phyloP scores from a whole-genome alignment of 2,888 invertebrate species.

The Microctonus aethiopoides region DNA sequence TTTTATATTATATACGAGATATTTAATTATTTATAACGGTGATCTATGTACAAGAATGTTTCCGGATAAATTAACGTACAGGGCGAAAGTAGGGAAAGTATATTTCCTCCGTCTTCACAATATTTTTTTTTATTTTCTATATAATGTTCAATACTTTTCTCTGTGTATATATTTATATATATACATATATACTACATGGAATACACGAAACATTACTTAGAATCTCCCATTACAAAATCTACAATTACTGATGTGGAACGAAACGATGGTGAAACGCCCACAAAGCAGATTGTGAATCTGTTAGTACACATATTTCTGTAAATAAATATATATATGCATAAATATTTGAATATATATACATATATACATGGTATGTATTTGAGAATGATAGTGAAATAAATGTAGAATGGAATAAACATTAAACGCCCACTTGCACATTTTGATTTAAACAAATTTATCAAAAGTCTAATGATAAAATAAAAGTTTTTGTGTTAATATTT shows the following conservation, averaged over 20 bases:
- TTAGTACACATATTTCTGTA: neutral
- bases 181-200: no score
- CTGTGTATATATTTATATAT: no score
- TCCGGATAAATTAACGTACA: constrained; percentile 22
- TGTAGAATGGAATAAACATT: neutral
- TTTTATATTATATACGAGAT: neutral
- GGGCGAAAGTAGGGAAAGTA: constrained; percentile 57
- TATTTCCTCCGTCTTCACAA: constrained; percentile 28
- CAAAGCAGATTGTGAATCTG: constrained; percentile 5
- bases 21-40: neutral
- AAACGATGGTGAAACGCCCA: constrained; percentile 2
- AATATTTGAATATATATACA: no score
- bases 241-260: neutral
- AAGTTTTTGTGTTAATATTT: neutral
- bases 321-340: neutral
- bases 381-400: neutral
- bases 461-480: neutral
- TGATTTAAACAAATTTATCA: neutral
- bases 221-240: neutral
- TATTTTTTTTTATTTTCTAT: neutral
- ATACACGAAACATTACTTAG: neutral
- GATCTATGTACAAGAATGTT: neutral
- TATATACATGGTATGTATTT: neutral
- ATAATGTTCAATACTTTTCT: neutral
- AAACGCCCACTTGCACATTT: neutral